Percentiles rank a stretch among this genome's conserved stretches.
These are phyloP conservation scores for Gymnopithys bicolor DNA, from an alignment of 2,797 vertebrate genomes.

Conservation along the genomic window DNA sequence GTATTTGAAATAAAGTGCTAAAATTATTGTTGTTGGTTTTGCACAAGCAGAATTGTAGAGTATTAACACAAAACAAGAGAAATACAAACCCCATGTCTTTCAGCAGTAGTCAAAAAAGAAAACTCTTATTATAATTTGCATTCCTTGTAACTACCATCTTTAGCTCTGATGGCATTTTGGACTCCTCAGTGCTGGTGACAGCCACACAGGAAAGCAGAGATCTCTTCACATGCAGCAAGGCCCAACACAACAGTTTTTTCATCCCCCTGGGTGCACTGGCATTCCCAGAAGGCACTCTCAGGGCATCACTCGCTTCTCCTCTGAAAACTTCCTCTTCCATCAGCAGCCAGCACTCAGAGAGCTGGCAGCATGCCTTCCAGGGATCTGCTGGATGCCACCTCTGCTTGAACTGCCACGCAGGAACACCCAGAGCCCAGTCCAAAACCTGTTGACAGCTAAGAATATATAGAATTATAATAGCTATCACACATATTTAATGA, in stretches of 20 bases:
- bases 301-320: neutral
- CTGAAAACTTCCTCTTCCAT: neutral
- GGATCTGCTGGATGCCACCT: neutral
- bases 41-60: neutral
- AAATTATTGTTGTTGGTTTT: neutral
- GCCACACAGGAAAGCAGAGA: neutral
- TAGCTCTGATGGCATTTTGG: neutral
- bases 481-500: constrained; percentile 7
- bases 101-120: neutral
- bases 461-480: neutral
- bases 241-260: neutral
- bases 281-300: neutral
- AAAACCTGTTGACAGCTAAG: constrained; percentile 29
- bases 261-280: rapidly evolving
- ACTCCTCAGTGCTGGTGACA: neutral
- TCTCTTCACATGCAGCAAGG: neutral
- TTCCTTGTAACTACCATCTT: neutral
- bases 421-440: neutral
- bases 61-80: neutral
- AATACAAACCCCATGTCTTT: neutral
- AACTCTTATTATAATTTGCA: neutral
- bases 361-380: neutral
- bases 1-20: neutral
- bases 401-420: neutral
- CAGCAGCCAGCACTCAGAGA: neutral